Conservation (phyloP, 2,888 invertebrate species). For the Anarsia innoxiella region DNA sequence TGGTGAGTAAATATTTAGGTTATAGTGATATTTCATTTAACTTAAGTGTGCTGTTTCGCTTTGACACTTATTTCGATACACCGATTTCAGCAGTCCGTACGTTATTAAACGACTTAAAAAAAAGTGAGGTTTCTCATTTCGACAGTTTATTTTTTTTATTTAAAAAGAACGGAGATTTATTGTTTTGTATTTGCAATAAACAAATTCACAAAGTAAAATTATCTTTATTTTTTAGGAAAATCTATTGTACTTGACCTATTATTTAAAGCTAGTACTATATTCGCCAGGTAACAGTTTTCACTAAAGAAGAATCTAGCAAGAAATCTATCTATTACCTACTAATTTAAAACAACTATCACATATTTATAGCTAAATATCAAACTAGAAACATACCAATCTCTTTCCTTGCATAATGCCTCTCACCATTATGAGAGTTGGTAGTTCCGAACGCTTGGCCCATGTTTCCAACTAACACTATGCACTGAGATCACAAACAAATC, state of each 20-base stretch:
- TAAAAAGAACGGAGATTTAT: background rate
- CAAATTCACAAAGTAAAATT: background rate
- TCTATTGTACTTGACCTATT: too few relatives aligned
- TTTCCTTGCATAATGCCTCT: conserved; percentile 62
- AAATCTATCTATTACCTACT: conserved; percentile 2
- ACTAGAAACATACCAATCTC: conserved; percentile 53
- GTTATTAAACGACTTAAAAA: background rate
- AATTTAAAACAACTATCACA: background rate
- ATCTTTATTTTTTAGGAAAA: too few relatives aligned
- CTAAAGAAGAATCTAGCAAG: too few relatives aligned
- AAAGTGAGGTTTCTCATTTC: background rate
- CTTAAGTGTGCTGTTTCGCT: too few relatives aligned
- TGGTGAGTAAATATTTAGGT: too few relatives aligned
- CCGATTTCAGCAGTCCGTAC: too few relatives aligned
- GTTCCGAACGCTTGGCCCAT: conserved; percentile 72
- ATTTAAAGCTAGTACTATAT: too few relatives aligned
- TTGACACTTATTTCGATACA: too few relatives aligned
- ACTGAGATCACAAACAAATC: conserved; percentile 42
- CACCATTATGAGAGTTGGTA: conserved; percentile 60
- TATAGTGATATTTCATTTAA: too few relatives aligned
- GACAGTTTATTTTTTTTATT: background rate
- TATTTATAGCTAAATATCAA: too few relatives aligned
- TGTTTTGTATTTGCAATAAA: background rate
- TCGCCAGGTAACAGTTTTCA: too few relatives aligned
- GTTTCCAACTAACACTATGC: conserved; percentile 39